These are phyloP conservation scores for Lepidochitona cinerea DNA, from an alignment of 2,888 invertebrate species.

Conservation along the genomic window DNA sequence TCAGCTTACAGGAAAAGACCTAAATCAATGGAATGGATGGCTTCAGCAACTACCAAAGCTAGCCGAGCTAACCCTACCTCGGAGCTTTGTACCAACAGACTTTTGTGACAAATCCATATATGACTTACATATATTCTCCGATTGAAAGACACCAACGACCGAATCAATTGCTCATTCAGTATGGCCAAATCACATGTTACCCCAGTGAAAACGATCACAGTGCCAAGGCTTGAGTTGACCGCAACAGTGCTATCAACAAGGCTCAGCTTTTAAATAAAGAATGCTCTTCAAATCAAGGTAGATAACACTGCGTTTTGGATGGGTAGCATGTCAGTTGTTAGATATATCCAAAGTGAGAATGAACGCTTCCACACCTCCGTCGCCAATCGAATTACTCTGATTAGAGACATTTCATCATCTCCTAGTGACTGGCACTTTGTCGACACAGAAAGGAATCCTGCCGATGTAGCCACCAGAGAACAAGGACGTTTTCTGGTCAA, in stretches of 20 bases:
- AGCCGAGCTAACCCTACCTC: constrained; percentile 15
- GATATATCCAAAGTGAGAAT: constrained; percentile 21
- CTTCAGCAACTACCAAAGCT: constrained; percentile 18
- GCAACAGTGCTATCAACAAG: background rate
- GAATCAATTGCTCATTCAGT: background rate
- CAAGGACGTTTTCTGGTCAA: background rate
- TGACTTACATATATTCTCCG: background rate
- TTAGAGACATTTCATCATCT: background rate
- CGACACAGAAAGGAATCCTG: background rate
- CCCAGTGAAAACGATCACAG: background rate
- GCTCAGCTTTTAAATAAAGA: background rate
- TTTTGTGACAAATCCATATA: background rate
- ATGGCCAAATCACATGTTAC: background rate
- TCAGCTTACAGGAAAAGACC: constrained; percentile 5
- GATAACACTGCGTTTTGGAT: constrained; percentile 22
- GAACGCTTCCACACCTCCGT: constrained; percentile 25
- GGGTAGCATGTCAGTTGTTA: constrained; percentile 23
- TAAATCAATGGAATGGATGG: constrained; percentile 28
- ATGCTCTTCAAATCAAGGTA: constrained; percentile 17
- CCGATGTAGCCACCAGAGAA: too few relatives aligned
- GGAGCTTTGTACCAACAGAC: constrained; percentile 22
- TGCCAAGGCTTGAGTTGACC: background rate
- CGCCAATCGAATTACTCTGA: constrained; percentile 1
- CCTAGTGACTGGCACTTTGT: background rate
- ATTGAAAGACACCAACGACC: background rate